Conservation (phyloP, 1,140 invertebrate species). For the Danaus melanippus region DNA sequence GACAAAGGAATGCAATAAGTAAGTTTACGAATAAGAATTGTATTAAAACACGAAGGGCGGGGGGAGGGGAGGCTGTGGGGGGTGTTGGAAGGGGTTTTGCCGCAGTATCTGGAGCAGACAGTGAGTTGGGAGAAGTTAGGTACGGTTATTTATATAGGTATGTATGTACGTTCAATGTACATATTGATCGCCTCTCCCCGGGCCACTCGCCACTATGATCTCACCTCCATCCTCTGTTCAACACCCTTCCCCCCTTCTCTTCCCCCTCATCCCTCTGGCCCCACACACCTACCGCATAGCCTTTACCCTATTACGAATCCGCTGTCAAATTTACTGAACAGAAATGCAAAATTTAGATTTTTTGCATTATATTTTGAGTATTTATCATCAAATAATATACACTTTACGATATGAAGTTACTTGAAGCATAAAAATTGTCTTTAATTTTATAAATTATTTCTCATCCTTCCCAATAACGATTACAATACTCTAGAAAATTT, state of each 20-base stretch:
- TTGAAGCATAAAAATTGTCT: too few species aligned
- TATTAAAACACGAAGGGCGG: constrained; percentile 16
- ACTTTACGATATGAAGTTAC: too few species aligned
- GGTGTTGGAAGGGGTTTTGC: constrained; percentile 50
- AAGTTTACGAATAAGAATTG: constrained; percentile 26
- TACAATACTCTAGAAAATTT: too few species aligned
- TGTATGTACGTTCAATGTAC: constrained; percentile 69
- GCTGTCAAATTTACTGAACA: constrained; percentile 23
- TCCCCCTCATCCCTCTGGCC: constrained; percentile 24
- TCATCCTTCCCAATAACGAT: too few species aligned
- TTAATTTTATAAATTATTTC: too few species aligned
- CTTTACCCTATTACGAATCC: constrained; percentile 49
- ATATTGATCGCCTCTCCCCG: constrained; percentile 67
- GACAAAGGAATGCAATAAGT: constrained; percentile 3
- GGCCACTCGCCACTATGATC: constrained; percentile 69
- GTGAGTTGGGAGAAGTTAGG: constrained; percentile 67
- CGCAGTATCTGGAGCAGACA: constrained; percentile 67
- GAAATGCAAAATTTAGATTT: too few species aligned
- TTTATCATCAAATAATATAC: too few species aligned
- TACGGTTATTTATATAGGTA: constrained; percentile 64
- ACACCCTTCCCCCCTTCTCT: constrained; percentile 43
- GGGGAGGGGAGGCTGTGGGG: constrained; percentile 22
- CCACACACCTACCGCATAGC: constrained; percentile 38
- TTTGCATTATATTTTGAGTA: too few species aligned
- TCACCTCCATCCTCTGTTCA: constrained; percentile 63